Percentiles rank a stretch among this genome's conserved stretches.
Evolutionary conservation across 2,888 invertebrate genomes (phyloP).

Genomic region (Mechanitis messenoides): DNA sequence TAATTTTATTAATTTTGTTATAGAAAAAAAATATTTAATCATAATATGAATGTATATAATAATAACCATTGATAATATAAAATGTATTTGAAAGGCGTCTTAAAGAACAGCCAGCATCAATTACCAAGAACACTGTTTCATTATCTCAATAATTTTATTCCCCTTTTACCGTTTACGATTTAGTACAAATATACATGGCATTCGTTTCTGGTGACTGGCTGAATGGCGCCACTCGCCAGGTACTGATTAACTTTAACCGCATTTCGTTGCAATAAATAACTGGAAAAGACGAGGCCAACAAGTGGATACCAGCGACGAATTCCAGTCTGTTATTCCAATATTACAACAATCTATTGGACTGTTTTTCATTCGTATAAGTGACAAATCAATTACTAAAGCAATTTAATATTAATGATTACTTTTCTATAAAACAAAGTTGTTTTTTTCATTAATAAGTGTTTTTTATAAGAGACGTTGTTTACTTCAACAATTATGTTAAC

Average conservation of each 20-base stretch:
- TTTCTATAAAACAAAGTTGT: no score
- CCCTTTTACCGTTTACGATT: neutral
- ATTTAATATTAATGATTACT: neutral
- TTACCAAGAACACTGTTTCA: neutral
- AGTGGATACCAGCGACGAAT: slow-evolving; percentile 26
- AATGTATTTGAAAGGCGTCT: no score
- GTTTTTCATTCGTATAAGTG: neutral
- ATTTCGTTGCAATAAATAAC: slow-evolving; percentile 33
- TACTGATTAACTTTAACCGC: slow-evolving; percentile 28
- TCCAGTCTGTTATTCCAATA: slow-evolving; percentile 27
- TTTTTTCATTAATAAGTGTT: no score
- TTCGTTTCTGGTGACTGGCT: slow-evolving; percentile 4
- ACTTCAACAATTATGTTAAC: no score
- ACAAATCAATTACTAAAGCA: neutral
- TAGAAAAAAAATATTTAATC: no score
- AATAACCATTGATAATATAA: no score
- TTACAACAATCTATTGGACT: slow-evolving; percentile 8
- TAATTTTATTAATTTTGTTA: no score
- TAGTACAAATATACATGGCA: neutral
- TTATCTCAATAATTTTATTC: neutral
- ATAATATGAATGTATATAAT: no score
- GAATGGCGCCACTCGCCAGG: slow-evolving; percentile 11
- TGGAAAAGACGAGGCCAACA: slow-evolving; percentile 35
- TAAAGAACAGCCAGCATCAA: no score
- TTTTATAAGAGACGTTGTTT: no score